Conservation (phyloP, 2,888 invertebrate genomes). For the Callosobruchus maculatus region DNA sequence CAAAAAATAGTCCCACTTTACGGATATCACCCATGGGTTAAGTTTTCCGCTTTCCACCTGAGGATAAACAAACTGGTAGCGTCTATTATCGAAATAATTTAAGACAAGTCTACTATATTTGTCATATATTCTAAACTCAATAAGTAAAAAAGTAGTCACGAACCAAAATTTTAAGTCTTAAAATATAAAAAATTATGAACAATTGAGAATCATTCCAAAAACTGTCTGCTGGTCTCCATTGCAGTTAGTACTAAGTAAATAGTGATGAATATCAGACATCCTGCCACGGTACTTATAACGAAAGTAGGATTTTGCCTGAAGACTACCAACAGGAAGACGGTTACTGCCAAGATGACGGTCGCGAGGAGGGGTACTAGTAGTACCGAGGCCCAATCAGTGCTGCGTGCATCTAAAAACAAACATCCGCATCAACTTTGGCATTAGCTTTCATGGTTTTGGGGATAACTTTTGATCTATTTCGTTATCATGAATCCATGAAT, state of each 20-base stretch:
- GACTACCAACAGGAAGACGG: slow-evolving; percentile 45
- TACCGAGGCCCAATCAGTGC: slow-evolving; percentile 34
- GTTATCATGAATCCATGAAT: too few species aligned
- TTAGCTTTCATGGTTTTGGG: too few species aligned
- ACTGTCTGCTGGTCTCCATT: slow-evolving; percentile 18
- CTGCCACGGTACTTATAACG: slow-evolving; percentile 49
- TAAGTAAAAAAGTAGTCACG: not conserved
- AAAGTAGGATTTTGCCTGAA: slow-evolving; percentile 51
- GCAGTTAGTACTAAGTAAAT: slow-evolving; percentile 44
- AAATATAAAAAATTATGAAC: not conserved
- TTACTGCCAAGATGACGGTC: slow-evolving; percentile 36
- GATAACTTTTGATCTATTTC: too few species aligned
- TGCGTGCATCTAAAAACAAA: not conserved
- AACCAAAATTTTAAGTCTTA: not conserved
- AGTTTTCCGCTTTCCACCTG: too few species aligned
- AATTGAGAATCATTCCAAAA: slow-evolving; percentile 6
- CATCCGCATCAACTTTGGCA: too few species aligned
- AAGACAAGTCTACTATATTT: too few species aligned
- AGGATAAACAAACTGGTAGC: too few species aligned
- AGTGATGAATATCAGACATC: slow-evolving; percentile 47
- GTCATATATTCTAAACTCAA: not conserved
- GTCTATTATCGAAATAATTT: too few species aligned
- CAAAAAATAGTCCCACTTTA: too few species aligned
- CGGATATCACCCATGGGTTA: too few species aligned
- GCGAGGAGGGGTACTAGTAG: slow-evolving; percentile 38